Percentiles rank a stretch among this genome's conserved stretches.
phyloP scores from a whole-genome alignment of 23 tunicate species.

The Pegea sp. region DNA sequence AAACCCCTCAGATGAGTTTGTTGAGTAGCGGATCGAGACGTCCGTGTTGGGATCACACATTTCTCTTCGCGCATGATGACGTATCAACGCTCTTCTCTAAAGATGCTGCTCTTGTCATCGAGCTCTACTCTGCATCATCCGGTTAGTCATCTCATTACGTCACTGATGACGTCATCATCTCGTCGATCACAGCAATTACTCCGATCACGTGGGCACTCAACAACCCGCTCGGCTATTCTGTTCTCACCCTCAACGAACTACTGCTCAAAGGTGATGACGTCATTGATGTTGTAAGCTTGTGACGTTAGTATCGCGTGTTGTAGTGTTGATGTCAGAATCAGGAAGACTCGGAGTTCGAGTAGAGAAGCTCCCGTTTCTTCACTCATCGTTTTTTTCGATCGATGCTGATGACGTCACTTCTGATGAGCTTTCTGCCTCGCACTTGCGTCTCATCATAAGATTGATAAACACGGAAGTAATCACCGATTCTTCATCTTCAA shows the following conservation, averaged over 20 bases:
- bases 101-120: constrained; percentile 70
- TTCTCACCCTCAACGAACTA: constrained; percentile 46
- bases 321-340: constrained; percentile 49
- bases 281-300: too few relatives aligned
- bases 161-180: background rate
- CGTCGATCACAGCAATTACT: constrained; percentile 26
- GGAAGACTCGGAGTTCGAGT: constrained; percentile 56
- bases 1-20: constrained; percentile 29
- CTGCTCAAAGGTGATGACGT: constrained; percentile 21
- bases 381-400: constrained; percentile 11
- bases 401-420: constrained; percentile 27
- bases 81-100: constrained; percentile 67
- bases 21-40: constrained; percentile 26
- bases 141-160: constrained; percentile 9
- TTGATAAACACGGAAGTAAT: constrained; percentile 63
- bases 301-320: too few relatives aligned
- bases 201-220: constrained; percentile 62
- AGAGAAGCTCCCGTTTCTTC: constrained; percentile 54
- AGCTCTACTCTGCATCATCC: constrained; percentile 45
- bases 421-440: too few relatives aligned
- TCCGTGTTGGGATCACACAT: constrained; percentile 66
- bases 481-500: too few relatives aligned
- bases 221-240: constrained; percentile 58
- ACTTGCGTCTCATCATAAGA: constrained; percentile 33
- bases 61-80: constrained; percentile 47